phyloP scores from a whole-genome alignment of 2,888 invertebrate species.

The Eilema caniola region DNA sequence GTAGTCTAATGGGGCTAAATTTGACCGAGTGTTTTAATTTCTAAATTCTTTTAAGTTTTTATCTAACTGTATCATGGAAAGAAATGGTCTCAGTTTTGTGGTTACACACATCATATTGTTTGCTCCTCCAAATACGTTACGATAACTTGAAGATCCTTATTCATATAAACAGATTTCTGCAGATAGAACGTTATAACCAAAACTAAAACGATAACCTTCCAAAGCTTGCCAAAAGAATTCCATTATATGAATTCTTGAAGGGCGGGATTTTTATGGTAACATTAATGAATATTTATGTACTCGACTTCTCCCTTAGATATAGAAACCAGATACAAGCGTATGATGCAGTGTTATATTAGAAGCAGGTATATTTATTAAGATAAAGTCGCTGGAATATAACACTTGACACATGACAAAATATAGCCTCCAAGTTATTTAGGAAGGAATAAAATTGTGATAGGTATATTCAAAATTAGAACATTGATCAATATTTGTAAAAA shows the following conservation, averaged over 20 bases:
- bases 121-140: neutral
- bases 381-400: neutral
- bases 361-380: neutral
- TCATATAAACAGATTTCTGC: neutral
- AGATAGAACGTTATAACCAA: constrained; percentile 18
- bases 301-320: constrained; percentile 10
- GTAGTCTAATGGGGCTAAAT: too few relatives aligned
- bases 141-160: neutral
- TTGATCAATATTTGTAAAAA: neutral
- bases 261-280: constrained; percentile 37
- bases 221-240: constrained; percentile 26
- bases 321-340: constrained; percentile 2
- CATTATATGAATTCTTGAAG: constrained; percentile 34
- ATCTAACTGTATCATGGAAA: too few relatives aligned
- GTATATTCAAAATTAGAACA: neutral
- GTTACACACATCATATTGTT: neutral
- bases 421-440: neutral
- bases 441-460: neutral
- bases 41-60: too few relatives aligned
- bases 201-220: constrained; percentile 29
- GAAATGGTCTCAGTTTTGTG: too few relatives aligned
- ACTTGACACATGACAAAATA: neutral
- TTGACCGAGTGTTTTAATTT: too few relatives aligned
- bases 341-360: neutral
- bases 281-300: constrained; percentile 24